Base-by-base conservation (phyloP, 37 sponge, comb jelly and placozoan genomes). In the Mnemiopsis leidyi region DNA sequence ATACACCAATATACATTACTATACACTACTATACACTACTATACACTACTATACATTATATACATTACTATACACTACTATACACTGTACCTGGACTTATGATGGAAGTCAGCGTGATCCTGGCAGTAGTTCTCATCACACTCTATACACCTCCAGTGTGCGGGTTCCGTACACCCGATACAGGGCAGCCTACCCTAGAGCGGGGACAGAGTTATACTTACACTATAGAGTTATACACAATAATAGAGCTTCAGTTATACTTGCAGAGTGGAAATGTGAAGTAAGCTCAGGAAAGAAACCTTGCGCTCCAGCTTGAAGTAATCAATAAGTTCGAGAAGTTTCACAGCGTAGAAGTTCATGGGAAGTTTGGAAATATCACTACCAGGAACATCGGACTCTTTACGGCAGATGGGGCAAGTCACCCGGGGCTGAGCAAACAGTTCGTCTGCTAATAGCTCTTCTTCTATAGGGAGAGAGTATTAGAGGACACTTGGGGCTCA, bases 91-190 rank as follows among this genome's bases (percentile, higher is more conserved):
- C 90, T 85, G 24, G 90, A 85, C 23, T 85, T 85, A 33, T 39
- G 32, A 26, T 85, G 90, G 90, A 85, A 85, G 61, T 85, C 90
- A 85, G 61, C 23, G 61, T 85, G 90, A 39, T 85, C 90, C 36
- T 85, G 90, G 90, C 90, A 85, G 48, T 85, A 85, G 90, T 85
- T 85, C 23, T 85, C 90, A 33, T 85, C 90, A 23, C 90, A 85
- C 30, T 85, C 90, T 23, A 85, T 85, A 21, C 90, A 85, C 61
- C 90, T 36, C 90, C 90, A 85, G 48, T 85, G 90, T 1, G 90
- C 90, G 1, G 90, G 90, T 40, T 85, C 90, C 3, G 90, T 37
- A 26, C 90, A 85, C 29, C 90, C 90, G 23, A 85, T 85, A 33
- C 90, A 85, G 18, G 90, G 90, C 20, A 85, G 26, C 25, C 61